Percentiles rank a stretch among this genome's conserved stretches.
Evolutionary conservation across 2,888 invertebrate species (phyloP).

Genomic region (Pammene fasciana): DNA sequence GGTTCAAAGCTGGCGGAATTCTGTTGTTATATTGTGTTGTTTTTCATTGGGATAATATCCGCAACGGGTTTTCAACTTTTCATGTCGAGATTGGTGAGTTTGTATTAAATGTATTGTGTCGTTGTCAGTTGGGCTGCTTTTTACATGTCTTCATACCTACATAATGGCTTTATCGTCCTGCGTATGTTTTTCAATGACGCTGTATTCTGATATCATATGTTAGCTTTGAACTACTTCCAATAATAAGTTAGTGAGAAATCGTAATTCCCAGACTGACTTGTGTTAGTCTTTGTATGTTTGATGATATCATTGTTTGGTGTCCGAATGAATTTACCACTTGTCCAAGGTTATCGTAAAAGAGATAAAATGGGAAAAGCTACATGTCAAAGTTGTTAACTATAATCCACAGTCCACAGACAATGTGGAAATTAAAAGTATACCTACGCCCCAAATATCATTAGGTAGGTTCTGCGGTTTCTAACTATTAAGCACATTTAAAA

Average conservation of each 20-base stretch:
- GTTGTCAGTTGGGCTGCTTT: neutral
- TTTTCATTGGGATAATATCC: neutral
- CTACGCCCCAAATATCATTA: no score
- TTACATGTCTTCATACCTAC: neutral
- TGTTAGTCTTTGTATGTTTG: neutral
- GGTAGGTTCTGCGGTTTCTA: no score
- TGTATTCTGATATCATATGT: neutral
- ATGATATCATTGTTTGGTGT: slow-evolving; percentile 8
- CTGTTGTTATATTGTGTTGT: neutral
- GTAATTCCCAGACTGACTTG: slow-evolving; percentile 2
- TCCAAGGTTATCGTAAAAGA: neutral
- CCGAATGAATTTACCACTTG: neutral
- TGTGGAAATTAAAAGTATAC: no score
- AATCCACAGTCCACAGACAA: no score
- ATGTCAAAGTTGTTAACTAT: neutral
- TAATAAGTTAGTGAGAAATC: slow-evolving; percentile 6
- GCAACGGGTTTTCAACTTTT: neutral
- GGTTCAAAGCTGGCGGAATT: neutral
- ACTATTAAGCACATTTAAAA: no score
- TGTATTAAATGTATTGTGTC: neutral
- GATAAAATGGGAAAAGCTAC: neutral
- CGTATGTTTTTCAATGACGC: neutral
- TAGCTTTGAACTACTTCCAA: neutral
- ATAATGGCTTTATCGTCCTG: neutral
- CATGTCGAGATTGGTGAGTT: neutral